Base-by-base conservation (phyloP, 2,113 vertebrate genomes). In the Panthera uncia region DNA sequence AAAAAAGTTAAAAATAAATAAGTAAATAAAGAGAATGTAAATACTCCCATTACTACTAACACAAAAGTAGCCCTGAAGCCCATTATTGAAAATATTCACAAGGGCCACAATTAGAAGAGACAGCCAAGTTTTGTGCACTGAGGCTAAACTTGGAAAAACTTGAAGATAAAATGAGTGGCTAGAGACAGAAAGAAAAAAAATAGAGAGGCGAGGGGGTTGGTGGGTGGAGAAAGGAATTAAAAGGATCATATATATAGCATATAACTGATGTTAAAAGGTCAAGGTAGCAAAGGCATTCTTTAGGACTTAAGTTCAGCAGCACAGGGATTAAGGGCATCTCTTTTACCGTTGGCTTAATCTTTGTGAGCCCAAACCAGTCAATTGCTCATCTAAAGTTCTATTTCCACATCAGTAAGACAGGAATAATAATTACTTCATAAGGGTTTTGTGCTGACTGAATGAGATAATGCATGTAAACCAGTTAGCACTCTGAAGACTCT, bases 191-290 rank as follows among this genome's bases (percentile, higher is more conserved):
- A 86, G 31, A 33, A 36, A 16, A 27, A 33, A 19, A 69, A 69
- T 27, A 4, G 0, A 7, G 3, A 52, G 21, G 5, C 13, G n/a
- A 4, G 55, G 7, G 6, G 27, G 11, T 38, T 38, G 38, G 38
- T 38, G 7, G 1, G 7, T 45, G 45, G 45, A 55, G 23, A 36
- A 69, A 71, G 25, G 15, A 69, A 57, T 41, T 55, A 50, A 16
- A 38, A 38, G 25, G 25, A 21, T 38, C 29, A 36, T 45, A 45
- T 48, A 23, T 33, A 23, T n/a, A 21, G 45, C 29, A 36, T 45
- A 45, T 86, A 48, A 19, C 41, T 66, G 55, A 13, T 85, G 27
- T 66, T 85, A 21, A 85, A 65, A 85, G 41, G 38, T 50, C 18
- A 48, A n/a, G 19, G 63, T 68, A 68, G 19, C 12, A n/a, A 68